Evolutionary conservation across 2,888 invertebrate genomes (phyloP), one percentile per base, ranked within the genome.

Genomic region (Drosophila cognata): DNA sequence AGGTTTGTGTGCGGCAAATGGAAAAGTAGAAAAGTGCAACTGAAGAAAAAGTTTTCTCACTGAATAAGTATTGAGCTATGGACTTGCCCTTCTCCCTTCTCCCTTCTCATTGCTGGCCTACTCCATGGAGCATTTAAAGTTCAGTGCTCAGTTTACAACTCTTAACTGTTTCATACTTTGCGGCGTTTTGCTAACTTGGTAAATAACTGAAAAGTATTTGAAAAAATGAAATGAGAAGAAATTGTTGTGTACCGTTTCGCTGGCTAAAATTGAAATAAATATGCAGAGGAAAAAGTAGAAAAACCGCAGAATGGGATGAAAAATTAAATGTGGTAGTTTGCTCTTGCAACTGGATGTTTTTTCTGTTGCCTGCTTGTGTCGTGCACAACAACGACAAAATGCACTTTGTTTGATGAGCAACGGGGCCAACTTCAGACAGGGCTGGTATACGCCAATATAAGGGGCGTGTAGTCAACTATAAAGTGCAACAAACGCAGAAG

Each of bases 361-460:
- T 72, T 21, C 41, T 79, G 46, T n/a, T 28, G 57, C 21, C 57
- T n/a, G 35, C 46, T 63, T 63, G 57, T 57, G 41, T 62, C 51
- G 33, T 62, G 71, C 71, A 62, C 41, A 21, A 21, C 21, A 21
- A 21, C 21, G 63, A 63, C 66, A 71, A 77, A 84, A 78, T 81
- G 82, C 88, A 84, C 75, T 82, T 75, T 78, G 71, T 73, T 69
- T 68, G 79, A 84, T 82, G 84, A 84, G 66, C 74, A 61, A 29
- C 63, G 43, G 28, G 13, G 18, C 46, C 56, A 62, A 28, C 68
- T 36, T 13, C 21, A 21, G 50, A n/a, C 33, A 41, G 29, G 31
- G 33, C 52, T 59, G 28, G 52, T 16, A 61, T 33, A 46, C 58
- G 70, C 60, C 80, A 77, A 74, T 70, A 79, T 64, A 38, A 43